Evolutionary conservation across 1,140 invertebrate species (phyloP), one percentile per base, ranked within the genome.

Genomic region (Drosophila sp.): DNA sequence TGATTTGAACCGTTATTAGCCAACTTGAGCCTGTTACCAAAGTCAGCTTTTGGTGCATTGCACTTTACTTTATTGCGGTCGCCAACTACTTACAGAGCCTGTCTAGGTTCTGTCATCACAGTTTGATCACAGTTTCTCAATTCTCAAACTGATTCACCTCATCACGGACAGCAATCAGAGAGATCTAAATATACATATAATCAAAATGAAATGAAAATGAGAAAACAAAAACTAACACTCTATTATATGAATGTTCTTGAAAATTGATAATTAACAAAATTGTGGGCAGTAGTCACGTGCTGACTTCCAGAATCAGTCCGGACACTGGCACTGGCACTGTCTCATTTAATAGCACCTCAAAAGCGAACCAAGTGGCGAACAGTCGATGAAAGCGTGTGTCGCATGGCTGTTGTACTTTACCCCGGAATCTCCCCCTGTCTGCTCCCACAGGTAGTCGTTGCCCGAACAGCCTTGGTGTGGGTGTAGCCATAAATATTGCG

Each of bases 181-280:
- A 38, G 57, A 3, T 60, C 32, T 27, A 64, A 68, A 33, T 44
- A 57, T 40, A 54, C 7, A 11, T 30, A 47, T 5, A 11, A 33
- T 33, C 29, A 64, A 11, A 32, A 17, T 32, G 3, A 41, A 32
- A 23, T 5, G 5, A 7, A 32, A 29, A 60, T 1, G 44, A 50
- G 44, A 68, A 23, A 38, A 47, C 29, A 33, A 33, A 72, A 74
- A 60, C 41, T 66, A 72, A 25, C 61, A 41, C 33, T 74, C 41
- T 41, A 35, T 25, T 23, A 60, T 23, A 60, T 72, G 55, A 64
- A 56, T 79, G 82, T 68, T 85, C 82, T 87, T 85, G 83, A 85
- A 85, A 80, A 69, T 60, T 78, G 70, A 67, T 86, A 85, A 85
- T 85, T 85, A 86, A 86, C 50, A 66, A 57, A 77, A 56, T 66